phyloP scores from a whole-genome alignment of 2,888 invertebrate species.

The Xestia c-nigrum region DNA sequence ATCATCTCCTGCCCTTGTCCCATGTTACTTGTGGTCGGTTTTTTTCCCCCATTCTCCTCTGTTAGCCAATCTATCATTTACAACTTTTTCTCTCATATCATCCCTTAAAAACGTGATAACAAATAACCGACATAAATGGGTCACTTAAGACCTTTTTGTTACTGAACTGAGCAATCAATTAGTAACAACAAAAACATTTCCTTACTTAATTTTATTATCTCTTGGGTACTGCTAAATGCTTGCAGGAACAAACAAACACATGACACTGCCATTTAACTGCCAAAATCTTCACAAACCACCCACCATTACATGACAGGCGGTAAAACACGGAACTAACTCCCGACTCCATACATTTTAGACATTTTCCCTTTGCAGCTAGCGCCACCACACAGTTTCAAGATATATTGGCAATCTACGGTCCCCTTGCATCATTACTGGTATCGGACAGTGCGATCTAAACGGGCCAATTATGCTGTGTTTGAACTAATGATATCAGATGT shows the following conservation, averaged over 20 bases:
- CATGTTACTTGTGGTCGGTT: too few relatives aligned
- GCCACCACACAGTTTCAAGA: constrained; percentile 14
- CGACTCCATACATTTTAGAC: neutral
- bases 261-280: constrained; percentile 25
- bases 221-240: neutral
- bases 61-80: too few relatives aligned
- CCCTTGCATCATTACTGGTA: constrained; percentile 38
- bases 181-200: neutral
- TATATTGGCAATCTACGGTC: neutral
- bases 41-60: too few relatives aligned
- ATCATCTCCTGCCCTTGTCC: too few relatives aligned
- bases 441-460: constrained; percentile 52
- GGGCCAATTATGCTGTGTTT: constrained; percentile 58
- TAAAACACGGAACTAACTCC: constrained; percentile 4
- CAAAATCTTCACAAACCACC: constrained; percentile 9
- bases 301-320: constrained; percentile 12
- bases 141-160: neutral
- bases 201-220: neutral
- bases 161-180: neutral
- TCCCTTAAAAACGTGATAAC: neutral
- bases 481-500: constrained; percentile 39
- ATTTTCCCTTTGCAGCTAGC: constrained; percentile 40
- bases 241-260: constrained; percentile 36
- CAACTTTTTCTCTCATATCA: too few relatives aligned
- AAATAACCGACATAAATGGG: neutral